Conservation (phyloP, 53 echinoderm and acorn worm species). For the Crossaster papposus region DNA sequence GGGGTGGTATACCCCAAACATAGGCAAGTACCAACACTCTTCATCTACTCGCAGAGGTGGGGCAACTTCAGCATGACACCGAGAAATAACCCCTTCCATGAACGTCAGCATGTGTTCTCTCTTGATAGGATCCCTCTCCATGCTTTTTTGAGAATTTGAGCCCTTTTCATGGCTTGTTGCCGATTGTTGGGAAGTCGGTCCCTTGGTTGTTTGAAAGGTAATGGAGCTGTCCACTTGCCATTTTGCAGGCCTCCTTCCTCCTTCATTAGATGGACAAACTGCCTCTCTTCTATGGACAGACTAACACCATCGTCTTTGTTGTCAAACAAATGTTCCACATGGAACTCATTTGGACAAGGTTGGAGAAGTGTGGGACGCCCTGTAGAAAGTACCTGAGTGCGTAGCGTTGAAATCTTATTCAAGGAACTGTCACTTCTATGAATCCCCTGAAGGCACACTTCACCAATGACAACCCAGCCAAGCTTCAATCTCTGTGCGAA, state of each 20-base stretch:
- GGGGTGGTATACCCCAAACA: too few relatives aligned
- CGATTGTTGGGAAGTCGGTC: conserved; percentile 58
- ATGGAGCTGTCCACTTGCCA: conserved; percentile 39
- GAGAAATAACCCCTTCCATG: conserved; percentile 58
- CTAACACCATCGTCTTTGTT: not conserved
- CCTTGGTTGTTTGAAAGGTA: conserved; percentile 57
- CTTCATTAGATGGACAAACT: conserved; percentile 28
- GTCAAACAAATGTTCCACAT: conserved; percentile 25
- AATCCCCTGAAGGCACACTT: too few relatives aligned
- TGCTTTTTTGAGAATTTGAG: conserved; percentile 45
- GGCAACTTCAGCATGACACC: conserved; percentile 65
- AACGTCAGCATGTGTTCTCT: too few relatives aligned
- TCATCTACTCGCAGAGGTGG: too few relatives aligned
- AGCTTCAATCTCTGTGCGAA: too few relatives aligned
- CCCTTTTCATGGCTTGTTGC: conserved; percentile 26
- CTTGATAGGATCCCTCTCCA: conserved; percentile 56
- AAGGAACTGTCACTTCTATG: too few relatives aligned
- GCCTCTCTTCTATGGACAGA: conserved; percentile 18
- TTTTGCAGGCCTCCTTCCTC: conserved; percentile 3
- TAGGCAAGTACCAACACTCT: conserved; percentile 54
- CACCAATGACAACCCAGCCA: too few relatives aligned
- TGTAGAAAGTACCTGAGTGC: too few relatives aligned
- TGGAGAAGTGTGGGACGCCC: not conserved
- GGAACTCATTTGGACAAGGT: conserved; percentile 38
- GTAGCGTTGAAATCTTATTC: too few relatives aligned